These are phyloP conservation scores for Catostomus latipinnis DNA, from an alignment of 2,797 vertebrate genomes.

Conservation along the genomic window DNA sequence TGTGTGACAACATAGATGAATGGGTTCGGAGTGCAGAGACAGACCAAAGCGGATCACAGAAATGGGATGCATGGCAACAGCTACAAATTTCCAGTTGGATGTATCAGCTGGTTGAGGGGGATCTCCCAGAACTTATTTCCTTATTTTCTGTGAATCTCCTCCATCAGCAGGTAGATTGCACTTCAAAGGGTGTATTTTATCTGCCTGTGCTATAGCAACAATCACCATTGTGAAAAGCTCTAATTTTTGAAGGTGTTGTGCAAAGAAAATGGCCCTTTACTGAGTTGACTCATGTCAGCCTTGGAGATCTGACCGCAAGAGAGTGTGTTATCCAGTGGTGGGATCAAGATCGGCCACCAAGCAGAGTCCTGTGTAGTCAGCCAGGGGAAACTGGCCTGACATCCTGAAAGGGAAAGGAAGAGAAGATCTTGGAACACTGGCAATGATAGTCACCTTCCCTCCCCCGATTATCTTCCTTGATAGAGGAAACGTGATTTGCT, in stretches of 20 bases:
- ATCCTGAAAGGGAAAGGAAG: conserved; percentile 48
- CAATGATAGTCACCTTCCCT: conserved; percentile 53
- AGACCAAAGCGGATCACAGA: conserved; percentile 58
- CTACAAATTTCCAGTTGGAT: conserved; percentile 42
- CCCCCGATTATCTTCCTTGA: conserved; percentile 27
- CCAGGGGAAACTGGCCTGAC: conserved; percentile 50
- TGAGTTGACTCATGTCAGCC: conserved; percentile 42
- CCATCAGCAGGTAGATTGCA: conserved; percentile 46
- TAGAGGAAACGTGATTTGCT: conserved; percentile 33
- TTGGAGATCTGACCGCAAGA: conserved; percentile 61
- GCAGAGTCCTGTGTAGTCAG: conserved; percentile 41
- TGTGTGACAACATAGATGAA: conserved; percentile 52
- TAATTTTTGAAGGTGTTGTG: conserved; percentile 64
- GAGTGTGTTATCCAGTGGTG: conserved; percentile 45
- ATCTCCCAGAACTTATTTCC: conserved; percentile 54
- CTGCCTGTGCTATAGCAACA: conserved; percentile 58
- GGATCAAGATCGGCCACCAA: conserved; percentile 33
- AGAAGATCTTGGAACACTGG: conserved; percentile 51
- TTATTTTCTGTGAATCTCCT: conserved; percentile 48
- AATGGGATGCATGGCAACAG: conserved; percentile 35
- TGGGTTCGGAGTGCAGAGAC: conserved; percentile 31
- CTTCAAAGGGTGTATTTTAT: conserved; percentile 51
- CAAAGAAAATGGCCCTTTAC: conserved; percentile 51
- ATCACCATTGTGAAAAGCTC: conserved; percentile 48
- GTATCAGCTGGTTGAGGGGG: conserved; percentile 34